Conservation (phyloP, 2,888 invertebrate species). For the Opisthograptis luteolata region DNA sequence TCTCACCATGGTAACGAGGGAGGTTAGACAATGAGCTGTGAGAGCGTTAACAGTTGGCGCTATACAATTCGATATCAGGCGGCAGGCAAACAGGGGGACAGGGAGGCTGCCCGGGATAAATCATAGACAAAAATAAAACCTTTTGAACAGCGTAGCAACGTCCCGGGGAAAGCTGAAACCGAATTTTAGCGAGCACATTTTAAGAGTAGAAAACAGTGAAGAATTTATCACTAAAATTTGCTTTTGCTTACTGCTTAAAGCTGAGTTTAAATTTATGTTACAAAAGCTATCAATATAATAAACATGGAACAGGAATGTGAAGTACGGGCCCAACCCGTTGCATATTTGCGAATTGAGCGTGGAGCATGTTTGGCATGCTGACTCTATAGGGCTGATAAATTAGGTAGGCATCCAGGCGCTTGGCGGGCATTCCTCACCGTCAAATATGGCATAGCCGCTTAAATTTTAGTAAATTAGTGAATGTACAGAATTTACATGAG, state of each 20-base stretch:
- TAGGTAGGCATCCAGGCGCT: constrained; percentile 22
- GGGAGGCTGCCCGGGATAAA: constrained; percentile 37
- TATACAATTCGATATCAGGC: constrained; percentile 13
- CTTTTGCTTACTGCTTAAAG: too few species aligned
- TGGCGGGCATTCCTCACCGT: constrained; percentile 8
- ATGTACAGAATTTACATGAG: neutral
- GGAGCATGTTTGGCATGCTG: constrained; percentile 23
- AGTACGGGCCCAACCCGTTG: neutral
- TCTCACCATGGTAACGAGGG: constrained; percentile 61
- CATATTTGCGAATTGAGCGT: constrained; percentile 6
- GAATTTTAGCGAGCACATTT: too few species aligned
- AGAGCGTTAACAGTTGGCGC: constrained; percentile 45
- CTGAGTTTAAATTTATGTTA: too few species aligned
- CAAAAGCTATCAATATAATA: neutral
- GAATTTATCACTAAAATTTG: too few species aligned
- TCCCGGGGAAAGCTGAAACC: neutral
- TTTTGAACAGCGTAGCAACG: constrained; percentile 20
- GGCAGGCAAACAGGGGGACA: constrained; percentile 26
- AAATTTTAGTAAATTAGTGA: neutral
- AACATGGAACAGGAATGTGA: constrained; percentile 11
- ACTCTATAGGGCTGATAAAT: constrained; percentile 23
- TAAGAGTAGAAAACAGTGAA: too few species aligned
- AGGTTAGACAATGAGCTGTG: constrained; percentile 54
- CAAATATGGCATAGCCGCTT: neutral
- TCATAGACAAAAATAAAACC: constrained; percentile 38